phyloP scores from a whole-genome alignment of 2,113 vertebrate species.

The Carlito syrichta region DNA sequence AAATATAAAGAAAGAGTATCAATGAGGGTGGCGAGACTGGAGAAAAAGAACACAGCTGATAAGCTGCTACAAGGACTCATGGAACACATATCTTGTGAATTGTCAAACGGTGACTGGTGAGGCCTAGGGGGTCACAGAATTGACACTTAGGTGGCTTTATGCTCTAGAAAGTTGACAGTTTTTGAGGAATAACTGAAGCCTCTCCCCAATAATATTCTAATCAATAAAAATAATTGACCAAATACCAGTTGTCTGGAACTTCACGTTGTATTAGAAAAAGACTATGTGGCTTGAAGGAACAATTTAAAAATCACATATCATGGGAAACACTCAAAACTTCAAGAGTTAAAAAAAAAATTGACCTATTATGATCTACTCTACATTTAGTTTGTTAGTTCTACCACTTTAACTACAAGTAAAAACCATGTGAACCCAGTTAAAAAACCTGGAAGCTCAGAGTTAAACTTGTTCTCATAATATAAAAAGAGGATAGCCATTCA shows the following conservation, averaged over 20 bases:
- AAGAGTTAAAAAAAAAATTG: not conserved
- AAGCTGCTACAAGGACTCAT: not conserved
- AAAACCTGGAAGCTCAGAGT: not conserved
- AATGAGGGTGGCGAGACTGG: rapidly evolving
- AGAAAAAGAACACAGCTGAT: no score
- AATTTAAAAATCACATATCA: not conserved
- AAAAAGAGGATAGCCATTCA: not conserved
- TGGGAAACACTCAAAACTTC: not conserved
- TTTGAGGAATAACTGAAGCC: not conserved
- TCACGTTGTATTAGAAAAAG: not conserved
- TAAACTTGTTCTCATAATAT: not conserved
- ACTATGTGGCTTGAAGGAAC: not conserved
- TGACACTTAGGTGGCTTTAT: not conserved
- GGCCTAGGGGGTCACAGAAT: not conserved
- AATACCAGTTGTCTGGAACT: not conserved
- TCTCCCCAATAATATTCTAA: not conserved
- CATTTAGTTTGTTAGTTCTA: not conserved
- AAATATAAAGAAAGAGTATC: not conserved
- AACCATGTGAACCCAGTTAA: not conserved
- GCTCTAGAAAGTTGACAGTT: not conserved
- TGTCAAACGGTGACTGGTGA: not conserved
- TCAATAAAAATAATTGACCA: not conserved
- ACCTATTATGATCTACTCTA: not conserved
- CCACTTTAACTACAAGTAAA: not conserved
- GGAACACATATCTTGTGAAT: rapidly evolving